phyloP scores from a whole-genome alignment of 2,797 vertebrate species.

The Cossypha dichroa region DNA sequence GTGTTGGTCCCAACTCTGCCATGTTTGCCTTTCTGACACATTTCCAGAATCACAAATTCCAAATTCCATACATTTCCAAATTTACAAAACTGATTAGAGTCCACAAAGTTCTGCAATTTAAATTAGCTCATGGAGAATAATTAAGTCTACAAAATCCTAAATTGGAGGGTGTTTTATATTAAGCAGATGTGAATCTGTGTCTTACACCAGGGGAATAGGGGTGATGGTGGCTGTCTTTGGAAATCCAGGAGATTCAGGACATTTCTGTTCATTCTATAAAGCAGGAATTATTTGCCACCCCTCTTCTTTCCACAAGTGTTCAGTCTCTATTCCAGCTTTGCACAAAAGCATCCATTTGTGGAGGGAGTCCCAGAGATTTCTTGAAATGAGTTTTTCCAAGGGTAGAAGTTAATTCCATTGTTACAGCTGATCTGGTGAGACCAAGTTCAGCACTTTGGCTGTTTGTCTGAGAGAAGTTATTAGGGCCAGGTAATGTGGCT shows the following conservation, averaged over 20 bases:
- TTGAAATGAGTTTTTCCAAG: not conserved
- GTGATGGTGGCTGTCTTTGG: rapidly evolving
- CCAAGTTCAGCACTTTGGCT: not conserved
- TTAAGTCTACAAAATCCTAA: not conserved
- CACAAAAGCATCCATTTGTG: not conserved
- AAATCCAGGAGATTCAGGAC: not conserved
- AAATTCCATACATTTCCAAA: not conserved
- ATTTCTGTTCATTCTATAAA: not conserved
- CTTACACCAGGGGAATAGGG: not conserved
- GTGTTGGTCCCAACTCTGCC: not conserved
- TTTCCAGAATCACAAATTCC: not conserved
- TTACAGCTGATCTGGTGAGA: not conserved
- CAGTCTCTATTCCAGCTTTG: not conserved
- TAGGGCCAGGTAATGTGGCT: rapidly evolving
- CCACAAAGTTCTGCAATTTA: not conserved
- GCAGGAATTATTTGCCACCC: not conserved
- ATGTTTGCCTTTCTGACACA: not conserved
- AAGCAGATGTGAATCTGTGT: rapidly evolving
- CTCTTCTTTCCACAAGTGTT: not conserved
- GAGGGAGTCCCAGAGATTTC: not conserved
- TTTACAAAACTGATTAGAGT: not conserved
- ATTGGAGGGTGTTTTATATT: not conserved
- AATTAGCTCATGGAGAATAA: not conserved
- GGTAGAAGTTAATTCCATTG: not conserved
- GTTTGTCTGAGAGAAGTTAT: not conserved